Percentiles rank a stretch among this genome's conserved stretches.
phyloP scores from a whole-genome alignment of 2,888 invertebrate species.

The Apoda limacodes region DNA sequence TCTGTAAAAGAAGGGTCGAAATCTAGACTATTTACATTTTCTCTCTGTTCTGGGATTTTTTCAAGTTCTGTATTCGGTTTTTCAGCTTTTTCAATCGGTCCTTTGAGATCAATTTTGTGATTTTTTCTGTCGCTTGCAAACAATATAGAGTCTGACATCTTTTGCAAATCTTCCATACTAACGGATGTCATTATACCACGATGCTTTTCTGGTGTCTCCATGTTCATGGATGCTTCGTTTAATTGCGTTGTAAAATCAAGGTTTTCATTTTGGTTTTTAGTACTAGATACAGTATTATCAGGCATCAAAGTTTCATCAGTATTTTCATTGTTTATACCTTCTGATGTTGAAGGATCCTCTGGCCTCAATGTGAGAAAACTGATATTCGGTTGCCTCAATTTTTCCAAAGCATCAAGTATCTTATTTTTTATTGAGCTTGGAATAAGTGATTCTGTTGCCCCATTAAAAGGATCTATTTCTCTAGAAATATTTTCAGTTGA shows the following conservation, averaged over 20 bases:
- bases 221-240: neutral
- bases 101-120: neutral
- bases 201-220: constrained; percentile 3
- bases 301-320: too few species aligned
- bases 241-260: neutral
- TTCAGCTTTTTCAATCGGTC: neutral
- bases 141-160: constrained; percentile 39
- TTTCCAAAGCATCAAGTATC: too few species aligned
- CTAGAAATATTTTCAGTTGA: too few species aligned
- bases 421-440: too few species aligned
- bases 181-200: constrained; percentile 8
- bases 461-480: too few species aligned
- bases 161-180: constrained; percentile 37
- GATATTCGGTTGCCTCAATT: too few species aligned
- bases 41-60: constrained; percentile 2
- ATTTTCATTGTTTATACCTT: too few species aligned
- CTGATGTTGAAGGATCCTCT: too few species aligned
- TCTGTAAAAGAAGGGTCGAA: constrained; percentile 2
- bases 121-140: constrained; percentile 13
- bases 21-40: neutral
- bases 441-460: too few species aligned
- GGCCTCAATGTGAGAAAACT: too few species aligned
- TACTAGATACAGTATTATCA: too few species aligned
- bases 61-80: constrained; percentile 10
- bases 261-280: too few species aligned